These are phyloP conservation scores for Sterna hirundo DNA, from an alignment of 2,113 vertebrate species.

Conservation along the genomic window DNA sequence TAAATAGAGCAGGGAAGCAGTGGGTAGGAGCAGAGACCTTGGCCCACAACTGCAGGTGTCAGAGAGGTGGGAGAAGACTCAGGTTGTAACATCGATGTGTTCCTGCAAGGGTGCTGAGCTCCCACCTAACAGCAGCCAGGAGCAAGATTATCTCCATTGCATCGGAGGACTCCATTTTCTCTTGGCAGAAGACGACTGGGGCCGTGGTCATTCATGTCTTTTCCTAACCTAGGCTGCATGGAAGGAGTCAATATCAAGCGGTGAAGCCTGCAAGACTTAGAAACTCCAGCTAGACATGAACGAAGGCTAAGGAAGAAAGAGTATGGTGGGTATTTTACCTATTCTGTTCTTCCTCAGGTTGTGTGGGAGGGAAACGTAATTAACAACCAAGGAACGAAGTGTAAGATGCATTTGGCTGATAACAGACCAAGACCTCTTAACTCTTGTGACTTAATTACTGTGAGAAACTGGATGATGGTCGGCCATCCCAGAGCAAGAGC, in stretches of 20 bases:
- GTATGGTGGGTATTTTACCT: not conserved
- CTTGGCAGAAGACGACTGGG: not conserved
- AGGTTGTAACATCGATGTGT: not conserved
- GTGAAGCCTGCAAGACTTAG: not conserved
- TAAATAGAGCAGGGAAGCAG: not conserved
- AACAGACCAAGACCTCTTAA: not conserved
- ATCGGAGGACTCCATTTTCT: rapidly evolving
- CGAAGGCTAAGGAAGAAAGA: not conserved
- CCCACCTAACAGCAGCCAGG: not conserved
- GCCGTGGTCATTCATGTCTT: not conserved
- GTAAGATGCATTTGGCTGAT: not conserved
- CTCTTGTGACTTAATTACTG: not conserved
- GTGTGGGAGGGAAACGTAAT: not conserved
- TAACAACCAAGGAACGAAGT: not conserved
- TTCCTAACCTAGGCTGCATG: not conserved
- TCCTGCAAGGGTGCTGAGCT: not conserved
- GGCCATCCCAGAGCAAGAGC: not conserved
- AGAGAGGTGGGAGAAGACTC: not conserved
- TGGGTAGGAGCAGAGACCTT: not conserved
- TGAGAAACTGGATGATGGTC: not conserved
- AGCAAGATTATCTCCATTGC: not conserved
- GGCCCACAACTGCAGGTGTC: no score
- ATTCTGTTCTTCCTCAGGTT: not conserved
- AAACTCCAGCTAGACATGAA: not conserved
- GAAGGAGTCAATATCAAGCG: not conserved